Evolutionary conservation across 1,140 invertebrate genomes (phyloP), one percentile per base, ranked within the genome.

Genomic region (Camponotus floridanus): DNA sequence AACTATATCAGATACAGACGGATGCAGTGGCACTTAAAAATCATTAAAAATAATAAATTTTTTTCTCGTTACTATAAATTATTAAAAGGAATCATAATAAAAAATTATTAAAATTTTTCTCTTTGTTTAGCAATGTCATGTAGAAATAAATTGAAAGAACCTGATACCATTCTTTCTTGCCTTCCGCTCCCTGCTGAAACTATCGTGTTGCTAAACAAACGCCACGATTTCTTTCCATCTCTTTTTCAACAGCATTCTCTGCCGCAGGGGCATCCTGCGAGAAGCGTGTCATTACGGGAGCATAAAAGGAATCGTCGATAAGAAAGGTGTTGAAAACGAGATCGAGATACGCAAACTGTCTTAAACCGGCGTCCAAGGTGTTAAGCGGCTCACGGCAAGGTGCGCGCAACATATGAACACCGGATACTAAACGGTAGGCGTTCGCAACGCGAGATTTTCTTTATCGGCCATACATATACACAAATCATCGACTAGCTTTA

Each of bases 241-340:
- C 62, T 84, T 89, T 87, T 78, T 79, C 62, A 51, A 48, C 39
- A 48, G 26, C 65, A 18, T 59, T 21, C 65, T 39, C 42, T 11
- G 64, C 86, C 55, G 67, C 65, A 42, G 68, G 48, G 48, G 88
- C 85, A 71, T 76, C 73, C 42, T 51, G 4, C 62, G 67, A 36
- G 88, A 84, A 94, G 93, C 94, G 85, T 94, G 93, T 94, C 92
- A 95, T 95, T 95, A 95, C 89, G 87, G 76, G 65, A 86, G 86
- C 85, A 91, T 85, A 91, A 90, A 85, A 87, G 85, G 61, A 85
- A 88, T 88, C 89, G 90, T 92, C 91, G 92, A 93, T 94, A 92
- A 94, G 92, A 78, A 89, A 94, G 93, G 94, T 94, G 94, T 95
- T 94, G 94, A 95, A 92, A 93, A 92, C 89, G 70, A 92, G 93